Evolutionary conservation across 1,140 invertebrate genomes (phyloP).

Genomic region (Plodia interpunctella): DNA sequence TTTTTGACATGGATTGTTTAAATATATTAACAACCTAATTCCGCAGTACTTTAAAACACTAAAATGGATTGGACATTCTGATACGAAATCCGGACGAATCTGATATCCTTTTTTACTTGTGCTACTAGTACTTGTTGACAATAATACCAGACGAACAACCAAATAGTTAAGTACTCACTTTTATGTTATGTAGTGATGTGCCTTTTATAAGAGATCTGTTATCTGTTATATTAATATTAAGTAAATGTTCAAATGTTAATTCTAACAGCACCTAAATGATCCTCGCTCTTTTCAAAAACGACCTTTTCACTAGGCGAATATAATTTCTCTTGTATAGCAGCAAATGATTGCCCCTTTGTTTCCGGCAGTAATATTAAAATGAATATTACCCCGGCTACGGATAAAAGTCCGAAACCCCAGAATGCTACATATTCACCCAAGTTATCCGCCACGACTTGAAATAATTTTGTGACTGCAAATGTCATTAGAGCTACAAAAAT

Average conservation of each 20-base stretch:
- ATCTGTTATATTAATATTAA: constrained; percentile 9
- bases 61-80: too few species aligned
- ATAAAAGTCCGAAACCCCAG: constrained; percentile 84
- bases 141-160: neutral
- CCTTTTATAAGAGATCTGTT: constrained; percentile 9
- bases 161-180: constrained; percentile 11
- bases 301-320: constrained; percentile 53
- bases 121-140: neutral
- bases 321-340: constrained; percentile 68
- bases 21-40: too few species aligned
- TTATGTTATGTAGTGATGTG: neutral
- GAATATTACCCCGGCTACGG: constrained; percentile 80
- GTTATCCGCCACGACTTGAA: constrained; percentile 80
- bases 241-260: constrained; percentile 29
- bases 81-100: too few species aligned
- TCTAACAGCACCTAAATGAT: constrained; percentile 43
- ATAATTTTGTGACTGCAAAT: constrained; percentile 86
- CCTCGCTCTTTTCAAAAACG: constrained; percentile 48
- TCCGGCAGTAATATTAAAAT: constrained; percentile 84
- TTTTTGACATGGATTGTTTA: too few species aligned
- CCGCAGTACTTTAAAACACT: too few species aligned
- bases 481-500: constrained; percentile 75
- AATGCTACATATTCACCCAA: constrained; percentile 84
- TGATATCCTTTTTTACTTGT: neutral
- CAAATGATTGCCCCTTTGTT: constrained; percentile 88